Evolutionary conservation across 2,113 vertebrate species (phyloP), one percentile per base, ranked within the genome.

Genomic region (Siniperca knerii): DNA sequence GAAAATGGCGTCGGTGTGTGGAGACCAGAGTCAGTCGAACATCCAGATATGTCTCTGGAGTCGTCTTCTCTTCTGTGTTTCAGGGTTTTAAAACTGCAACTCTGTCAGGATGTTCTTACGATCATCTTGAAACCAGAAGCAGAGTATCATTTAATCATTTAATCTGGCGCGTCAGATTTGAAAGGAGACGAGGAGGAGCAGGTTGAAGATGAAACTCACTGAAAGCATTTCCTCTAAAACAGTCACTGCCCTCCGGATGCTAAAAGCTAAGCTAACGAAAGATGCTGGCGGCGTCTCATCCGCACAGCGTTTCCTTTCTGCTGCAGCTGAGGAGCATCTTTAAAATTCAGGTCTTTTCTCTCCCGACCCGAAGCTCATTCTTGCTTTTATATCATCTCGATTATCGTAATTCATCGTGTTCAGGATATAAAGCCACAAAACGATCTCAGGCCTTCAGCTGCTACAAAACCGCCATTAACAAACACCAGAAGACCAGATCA

Each of bases 1-100:
- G 50, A 70, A 81, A 73, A 78, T 85, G 82, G 78, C 50, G 54
- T 55, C 58, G 0, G 60, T 21, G 29, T 37, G 61, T 33, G 37
- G 13, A 25, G 35, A 65, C 33, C 4, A 1, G 60, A 62, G 29
- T 60, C 60, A 75, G 40, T 48, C 57, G 9, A 12, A 57, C 64
- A 68, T 15, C 11, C 25, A 57, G 64, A 44, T 3, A n/a, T 6
- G 29, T 54, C 60, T 64, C 37, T 40, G 4, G 37, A 40, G 37
- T 7, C 8, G 6, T 46, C 42, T 48, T 29, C 55, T 65, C 35
- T 40, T 46, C 55, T 52, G 64, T 66, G 37, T 58, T n/a, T 40
- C 35, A 18, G 11, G 29, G 12, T 11, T 40, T 37, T 50, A 21
- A 35, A 37, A 29, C 69, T 55, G 50, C 8, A 54, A 54, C 48